Conservation (phyloP, 1,140 invertebrate genomes). For the Nylanderia fulva region DNA sequence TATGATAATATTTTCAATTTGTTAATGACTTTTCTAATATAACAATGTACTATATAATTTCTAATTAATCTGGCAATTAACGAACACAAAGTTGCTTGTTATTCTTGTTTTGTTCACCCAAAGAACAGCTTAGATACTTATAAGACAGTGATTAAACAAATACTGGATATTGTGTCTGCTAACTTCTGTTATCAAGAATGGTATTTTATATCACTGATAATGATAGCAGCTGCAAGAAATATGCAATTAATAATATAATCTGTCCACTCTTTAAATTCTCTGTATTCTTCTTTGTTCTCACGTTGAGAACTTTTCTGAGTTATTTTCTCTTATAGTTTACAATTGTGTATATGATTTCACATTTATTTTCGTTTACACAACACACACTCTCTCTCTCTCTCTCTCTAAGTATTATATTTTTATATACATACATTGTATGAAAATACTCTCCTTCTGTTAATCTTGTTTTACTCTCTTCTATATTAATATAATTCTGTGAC, state of each 20-base stretch:
- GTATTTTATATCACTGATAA: slow-evolving; percentile 62
- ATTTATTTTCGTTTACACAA: neutral
- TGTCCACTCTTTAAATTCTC: neutral
- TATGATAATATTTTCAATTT: slow-evolving; percentile 10
- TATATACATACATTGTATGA: neutral
- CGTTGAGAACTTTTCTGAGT: neutral
- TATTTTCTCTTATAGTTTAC: slow-evolving; percentile 1
- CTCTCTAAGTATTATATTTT: neutral
- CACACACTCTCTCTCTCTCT: neutral
- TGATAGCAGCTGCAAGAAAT: slow-evolving; percentile 63
- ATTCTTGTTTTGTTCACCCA: slow-evolving; percentile 14
- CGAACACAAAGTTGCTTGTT: neutral
- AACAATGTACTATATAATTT: slow-evolving; percentile 7
- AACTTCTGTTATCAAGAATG: slow-evolving; percentile 64
- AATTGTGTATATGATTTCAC: neutral
- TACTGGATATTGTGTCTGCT: slow-evolving; percentile 5
- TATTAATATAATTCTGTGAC: slow-evolving; percentile 1
- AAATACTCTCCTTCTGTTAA: neutral
- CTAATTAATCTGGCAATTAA: slow-evolving; percentile 13
- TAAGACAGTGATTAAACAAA: slow-evolving; percentile 40
- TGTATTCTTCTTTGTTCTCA: neutral
- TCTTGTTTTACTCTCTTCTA: neutral
- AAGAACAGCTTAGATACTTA: slow-evolving; percentile 10
- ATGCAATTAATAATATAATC: slow-evolving; percentile 57
- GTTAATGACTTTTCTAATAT: slow-evolving; percentile 18